Evolutionary conservation across 2,888 invertebrate genomes (phyloP), one percentile per base, ranked within the genome.

Genomic region (Miltochrista miniata): DNA sequence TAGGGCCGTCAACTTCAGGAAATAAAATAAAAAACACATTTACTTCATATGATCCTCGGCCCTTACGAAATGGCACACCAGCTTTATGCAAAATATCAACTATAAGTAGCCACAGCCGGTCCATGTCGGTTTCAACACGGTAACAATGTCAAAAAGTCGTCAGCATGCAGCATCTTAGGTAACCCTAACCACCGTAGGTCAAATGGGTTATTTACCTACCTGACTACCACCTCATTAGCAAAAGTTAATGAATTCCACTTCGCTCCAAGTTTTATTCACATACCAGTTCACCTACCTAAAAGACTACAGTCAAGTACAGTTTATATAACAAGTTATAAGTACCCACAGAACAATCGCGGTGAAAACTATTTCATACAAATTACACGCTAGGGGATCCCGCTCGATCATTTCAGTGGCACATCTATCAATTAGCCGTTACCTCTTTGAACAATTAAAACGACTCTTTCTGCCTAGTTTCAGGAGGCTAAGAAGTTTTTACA

Each of bases 381-480:
- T 72, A 72, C 59, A 65, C 59, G 30, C 54, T 51, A 51, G 31
- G 58, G 61, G 59, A 55, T 61, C 63, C 60, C 50, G 61, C 62
- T 65, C 70, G 66, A 68, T 77, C 72, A 79, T 76, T 79, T 69
- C 68, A 37, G 62, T 37, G 61, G 55, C 61, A 56, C 71, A 69
- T 66, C 66, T 64, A 71, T 70, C 62, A 66, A 70, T 70, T 69
- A 69, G 49, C 54, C 56, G 55, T 51, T 31, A 11, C 8, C 31
- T 31, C 31, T 31, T 31, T 46, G 47, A 58, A 51, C 69, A 68
- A 69, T 69, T 69, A 65, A 68, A 70, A 63, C 61, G 56, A 70
- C 48, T 40, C 63, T 68, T 59, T 48, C 48, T 40, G 47, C 51
- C 34, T 63, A 60, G 51, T 51, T 55, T 41, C 7, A 3, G 29